A percentile compares a stretch with the other conserved stretches of the same genome.
These are phyloP conservation scores for Ramazzottius varieornatus DNA, from an alignment of 2,888 invertebrate genomes.

Conservation along the genomic window DNA sequence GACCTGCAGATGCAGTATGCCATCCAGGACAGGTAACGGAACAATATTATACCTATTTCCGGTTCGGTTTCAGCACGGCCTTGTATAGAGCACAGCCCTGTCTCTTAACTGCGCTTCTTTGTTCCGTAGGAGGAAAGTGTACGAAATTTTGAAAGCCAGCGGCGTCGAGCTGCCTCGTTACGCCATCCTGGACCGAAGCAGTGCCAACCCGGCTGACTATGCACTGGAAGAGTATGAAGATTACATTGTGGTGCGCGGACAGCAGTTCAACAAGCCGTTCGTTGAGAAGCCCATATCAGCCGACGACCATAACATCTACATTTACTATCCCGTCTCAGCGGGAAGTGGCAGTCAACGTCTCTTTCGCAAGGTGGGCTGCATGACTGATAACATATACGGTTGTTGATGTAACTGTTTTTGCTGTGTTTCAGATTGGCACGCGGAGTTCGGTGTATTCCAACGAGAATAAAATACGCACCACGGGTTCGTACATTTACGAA, in stretches of 20 bases:
- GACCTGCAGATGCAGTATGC: constrained; percentile 95
- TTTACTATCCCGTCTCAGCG: constrained; percentile 93
- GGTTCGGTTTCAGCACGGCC: not conserved
- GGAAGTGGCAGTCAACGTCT: constrained; percentile 86
- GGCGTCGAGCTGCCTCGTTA: constrained; percentile 93
- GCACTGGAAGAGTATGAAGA: constrained; percentile 81
- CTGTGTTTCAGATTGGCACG: constrained; percentile 53
- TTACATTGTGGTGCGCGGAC: constrained; percentile 83
- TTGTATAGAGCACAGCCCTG: too few relatives aligned
- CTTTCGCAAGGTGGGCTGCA: constrained; percentile 91
- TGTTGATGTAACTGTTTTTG: not conserved
- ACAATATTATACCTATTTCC: not conserved
- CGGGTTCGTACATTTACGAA: constrained; percentile 95
- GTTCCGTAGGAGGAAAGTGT: constrained; percentile 58
- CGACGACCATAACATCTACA: constrained; percentile 97
- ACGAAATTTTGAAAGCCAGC: constrained; percentile 67
- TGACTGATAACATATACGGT: too few relatives aligned
- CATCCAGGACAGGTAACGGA: constrained; percentile 42
- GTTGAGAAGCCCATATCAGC: constrained; percentile 98
- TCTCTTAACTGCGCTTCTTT: too few relatives aligned
- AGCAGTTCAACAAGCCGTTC: constrained; percentile 86
- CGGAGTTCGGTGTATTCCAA: constrained; percentile 94
- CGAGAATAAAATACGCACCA: constrained; percentile 76
- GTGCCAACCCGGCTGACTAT: constrained; percentile 30
- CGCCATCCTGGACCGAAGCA: constrained; percentile 78